Conservation (phyloP, 2,888 invertebrate genomes). For the Tupiocoris notatus region DNA sequence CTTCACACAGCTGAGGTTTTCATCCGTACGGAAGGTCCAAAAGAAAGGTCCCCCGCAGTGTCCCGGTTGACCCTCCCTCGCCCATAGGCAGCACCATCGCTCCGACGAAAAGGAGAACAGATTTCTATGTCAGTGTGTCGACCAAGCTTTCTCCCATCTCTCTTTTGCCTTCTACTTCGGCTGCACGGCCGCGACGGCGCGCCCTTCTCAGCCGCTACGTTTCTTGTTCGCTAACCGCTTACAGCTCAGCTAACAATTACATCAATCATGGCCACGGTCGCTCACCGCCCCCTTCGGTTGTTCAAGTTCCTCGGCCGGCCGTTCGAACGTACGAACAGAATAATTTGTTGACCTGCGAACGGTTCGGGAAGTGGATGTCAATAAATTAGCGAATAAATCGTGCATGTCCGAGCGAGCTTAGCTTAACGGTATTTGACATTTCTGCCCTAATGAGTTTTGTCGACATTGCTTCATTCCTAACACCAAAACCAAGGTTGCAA, state of each 20-base stretch:
- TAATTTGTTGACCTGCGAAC: too few species aligned
- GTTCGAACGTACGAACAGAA: too few species aligned
- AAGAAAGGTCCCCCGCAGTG: not conserved
- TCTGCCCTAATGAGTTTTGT: too few species aligned
- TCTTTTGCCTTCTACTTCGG: conserved; percentile 19
- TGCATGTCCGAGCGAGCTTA: too few species aligned
- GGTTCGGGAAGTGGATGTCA: too few species aligned
- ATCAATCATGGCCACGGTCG: conserved; percentile 34
- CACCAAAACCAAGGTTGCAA: too few species aligned
- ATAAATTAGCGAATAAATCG: too few species aligned
- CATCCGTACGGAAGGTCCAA: not conserved
- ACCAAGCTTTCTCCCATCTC: conserved; percentile 34
- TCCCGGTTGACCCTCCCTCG: not conserved
- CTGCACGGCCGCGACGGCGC: not conserved
- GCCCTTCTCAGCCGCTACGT: conserved; percentile 16
- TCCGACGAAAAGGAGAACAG: conserved; percentile 36
- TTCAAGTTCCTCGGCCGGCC: not conserved
- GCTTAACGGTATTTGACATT: too few species aligned
- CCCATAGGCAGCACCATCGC: too few species aligned
- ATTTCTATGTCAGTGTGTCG: conserved; percentile 35
- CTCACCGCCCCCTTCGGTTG: not conserved
- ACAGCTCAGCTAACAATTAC: conserved; percentile 34
- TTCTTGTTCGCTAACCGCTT: conserved; percentile 39
- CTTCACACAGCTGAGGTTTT: not conserved
- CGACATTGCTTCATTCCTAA: too few species aligned